Percentiles rank a stretch among this genome's conserved stretches.
These are phyloP conservation scores for Aythya fuligula DNA, from an alignment of 2,797 vertebrate genomes.

Conservation along the genomic window DNA sequence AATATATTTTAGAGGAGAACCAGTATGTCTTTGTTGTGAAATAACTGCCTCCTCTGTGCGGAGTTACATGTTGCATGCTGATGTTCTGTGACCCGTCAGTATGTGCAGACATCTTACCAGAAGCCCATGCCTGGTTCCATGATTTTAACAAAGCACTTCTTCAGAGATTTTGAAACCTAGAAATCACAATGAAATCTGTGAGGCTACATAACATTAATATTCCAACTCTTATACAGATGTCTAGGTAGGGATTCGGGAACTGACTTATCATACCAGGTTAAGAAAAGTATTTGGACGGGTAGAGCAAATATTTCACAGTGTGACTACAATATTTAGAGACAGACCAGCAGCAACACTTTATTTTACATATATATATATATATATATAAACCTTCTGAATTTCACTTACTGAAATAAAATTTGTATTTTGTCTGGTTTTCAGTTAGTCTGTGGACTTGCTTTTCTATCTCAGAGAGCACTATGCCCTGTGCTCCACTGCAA, in stretches of 20 bases:
- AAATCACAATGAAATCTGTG: neutral
- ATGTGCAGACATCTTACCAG: neutral
- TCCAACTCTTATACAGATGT: neutral
- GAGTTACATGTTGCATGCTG: neutral
- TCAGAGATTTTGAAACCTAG: neutral
- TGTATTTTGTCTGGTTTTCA: neutral
- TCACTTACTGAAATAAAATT: neutral
- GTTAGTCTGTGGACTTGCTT: neutral
- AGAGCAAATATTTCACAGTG: neutral
- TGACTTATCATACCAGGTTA: neutral
- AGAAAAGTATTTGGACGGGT: neutral
- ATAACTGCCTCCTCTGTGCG: neutral
- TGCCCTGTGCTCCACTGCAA: neutral
- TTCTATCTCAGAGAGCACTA: rapidly evolving
- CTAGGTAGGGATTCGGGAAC: neutral
- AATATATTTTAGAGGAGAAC: neutral
- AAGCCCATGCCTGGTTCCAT: neutral
- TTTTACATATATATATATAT: no score
- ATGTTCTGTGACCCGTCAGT: neutral
- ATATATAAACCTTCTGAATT: neutral
- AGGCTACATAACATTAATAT: rapidly evolving
- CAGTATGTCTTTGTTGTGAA: neutral
- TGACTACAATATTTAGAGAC: neutral
- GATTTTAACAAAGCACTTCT: neutral
- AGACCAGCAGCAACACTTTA: neutral